Evolutionary conservation across 2,888 invertebrate genomes (phyloP), one percentile per base, ranked within the genome.

Genomic region (Glaucopsyche alexis): DNA sequence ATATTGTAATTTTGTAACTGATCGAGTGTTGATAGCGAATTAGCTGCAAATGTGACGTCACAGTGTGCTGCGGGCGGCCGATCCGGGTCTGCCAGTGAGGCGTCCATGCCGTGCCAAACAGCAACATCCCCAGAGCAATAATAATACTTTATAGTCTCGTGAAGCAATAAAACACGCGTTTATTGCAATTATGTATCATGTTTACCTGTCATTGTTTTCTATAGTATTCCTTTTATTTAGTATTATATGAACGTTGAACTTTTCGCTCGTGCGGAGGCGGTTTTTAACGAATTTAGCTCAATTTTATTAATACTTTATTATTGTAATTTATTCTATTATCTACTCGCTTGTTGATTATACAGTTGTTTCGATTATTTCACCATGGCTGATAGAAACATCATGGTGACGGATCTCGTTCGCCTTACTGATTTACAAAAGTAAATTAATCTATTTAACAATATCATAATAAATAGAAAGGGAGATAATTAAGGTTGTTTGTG

Each of bases 251-350:
- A 47, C 16, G 69, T 65, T 71, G 14, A 60, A 55, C 71, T 47
- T 72, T 49, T 65, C 65, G 29, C 47, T 64, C 49, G 72, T 64
- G 74, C 76, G 74, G 79, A 75, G 80, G 81, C 79, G 83, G 80
- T 82, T 85, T 83, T 80, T 85, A 83, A 84, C 81, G 85, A 83
- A 82, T 85, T 85, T 91, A 91, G 91, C 91, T 91, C 91, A 91
- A 91, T 91, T 91, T 88, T 90, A 91, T 88, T 87, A 85, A 86
- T 87, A 88, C 85, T 86, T 87, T 85, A 85, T 83, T 85, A 81
- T 79, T 80, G 78, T 81, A 83, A 85, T 85, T 84, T 85, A 84
- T 85, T 79, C 78, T 80, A 80, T 79, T 79, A 84, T 85, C 83
- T 86, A 87, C 83, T 87, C 81, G 89, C 90, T 89, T 88, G 91